These are phyloP conservation scores for Hirudo medicinalis DNA, from an alignment of 1,140 invertebrate species.

Conservation along the genomic window DNA sequence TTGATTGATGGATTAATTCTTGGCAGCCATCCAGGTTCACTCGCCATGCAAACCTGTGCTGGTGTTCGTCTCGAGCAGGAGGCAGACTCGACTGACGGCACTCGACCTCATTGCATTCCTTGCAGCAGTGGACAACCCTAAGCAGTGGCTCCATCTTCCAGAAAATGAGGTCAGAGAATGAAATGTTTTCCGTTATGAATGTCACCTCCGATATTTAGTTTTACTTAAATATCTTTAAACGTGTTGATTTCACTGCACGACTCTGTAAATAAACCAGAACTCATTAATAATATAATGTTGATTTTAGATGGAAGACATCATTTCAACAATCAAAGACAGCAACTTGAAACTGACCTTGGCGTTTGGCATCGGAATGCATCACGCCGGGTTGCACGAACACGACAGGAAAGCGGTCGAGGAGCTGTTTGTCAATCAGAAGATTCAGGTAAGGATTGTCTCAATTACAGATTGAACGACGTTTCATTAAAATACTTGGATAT, in stretches of 20 bases:
- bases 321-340: constrained; percentile 56
- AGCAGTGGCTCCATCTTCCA: constrained; percentile 82
- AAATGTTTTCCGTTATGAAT: no score
- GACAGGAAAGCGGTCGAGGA: constrained; percentile 85
- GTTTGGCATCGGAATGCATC: constrained; percentile 97
- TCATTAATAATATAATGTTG: constrained; percentile 5
- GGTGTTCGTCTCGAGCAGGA: constrained; percentile 90
- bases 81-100: constrained; percentile 92
- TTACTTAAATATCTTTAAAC: not conserved
- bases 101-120: constrained; percentile 87
- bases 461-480: no score
- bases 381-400: constrained; percentile 80
- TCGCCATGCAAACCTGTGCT: constrained; percentile 77
- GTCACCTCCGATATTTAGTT: no score
- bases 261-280: no score
- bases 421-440: constrained; percentile 89
- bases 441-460: constrained; percentile 54
- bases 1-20: not conserved
- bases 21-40: constrained; percentile 71
- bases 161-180: constrained; percentile 59
- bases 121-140: constrained; percentile 76
- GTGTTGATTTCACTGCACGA: not conserved
- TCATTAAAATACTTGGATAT: no score
- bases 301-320: constrained; percentile 47
- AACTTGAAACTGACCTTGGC: constrained; percentile 85